phyloP scores from a whole-genome alignment of 2,888 invertebrate genomes.

The Alentia gelatinosa region DNA sequence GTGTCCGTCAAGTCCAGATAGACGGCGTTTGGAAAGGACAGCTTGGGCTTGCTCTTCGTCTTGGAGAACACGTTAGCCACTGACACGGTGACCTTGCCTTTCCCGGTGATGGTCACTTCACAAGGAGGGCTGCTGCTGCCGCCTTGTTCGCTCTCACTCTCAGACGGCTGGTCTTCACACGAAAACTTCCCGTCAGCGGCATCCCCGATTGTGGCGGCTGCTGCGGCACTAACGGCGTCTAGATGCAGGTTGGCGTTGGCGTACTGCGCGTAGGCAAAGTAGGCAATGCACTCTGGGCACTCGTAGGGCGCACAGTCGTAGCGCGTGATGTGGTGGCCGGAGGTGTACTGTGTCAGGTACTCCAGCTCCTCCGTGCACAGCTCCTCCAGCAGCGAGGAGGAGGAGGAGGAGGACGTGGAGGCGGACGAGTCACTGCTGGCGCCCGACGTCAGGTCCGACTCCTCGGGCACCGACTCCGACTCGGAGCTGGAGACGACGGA shows the following conservation, averaged over 20 bases:
- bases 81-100: constrained; percentile 55
- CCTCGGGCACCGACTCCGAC: constrained; percentile 69
- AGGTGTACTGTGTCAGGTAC: constrained; percentile 73
- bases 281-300: constrained; percentile 75
- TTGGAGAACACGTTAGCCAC: constrained; percentile 46
- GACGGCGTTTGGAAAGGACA: constrained; percentile 61
- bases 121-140: not conserved
- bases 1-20: constrained; percentile 77
- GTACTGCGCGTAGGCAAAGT: constrained; percentile 55
- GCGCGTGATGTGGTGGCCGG: constrained; percentile 75
- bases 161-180: not conserved
- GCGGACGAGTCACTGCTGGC: not conserved
- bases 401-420: not conserved
- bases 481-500: constrained; percentile 56
- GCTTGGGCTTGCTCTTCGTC: not conserved
- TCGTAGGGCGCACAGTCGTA: constrained; percentile 75
- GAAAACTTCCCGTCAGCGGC: not conserved
- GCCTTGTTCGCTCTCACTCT: not conserved
- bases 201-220: constrained; percentile 14
- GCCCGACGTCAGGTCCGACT: constrained; percentile 46
- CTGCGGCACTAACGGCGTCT: not conserved
- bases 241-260: not conserved
- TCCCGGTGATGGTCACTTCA: constrained; percentile 38
- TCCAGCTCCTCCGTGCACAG: constrained; percentile 71
- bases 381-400: constrained; percentile 49